A percentile compares a stretch with the other conserved stretches of the same genome.
phyloP scores from a whole-genome alignment of 92 coral and sea anemone genomes.

The Pocillopora meandrina region DNA sequence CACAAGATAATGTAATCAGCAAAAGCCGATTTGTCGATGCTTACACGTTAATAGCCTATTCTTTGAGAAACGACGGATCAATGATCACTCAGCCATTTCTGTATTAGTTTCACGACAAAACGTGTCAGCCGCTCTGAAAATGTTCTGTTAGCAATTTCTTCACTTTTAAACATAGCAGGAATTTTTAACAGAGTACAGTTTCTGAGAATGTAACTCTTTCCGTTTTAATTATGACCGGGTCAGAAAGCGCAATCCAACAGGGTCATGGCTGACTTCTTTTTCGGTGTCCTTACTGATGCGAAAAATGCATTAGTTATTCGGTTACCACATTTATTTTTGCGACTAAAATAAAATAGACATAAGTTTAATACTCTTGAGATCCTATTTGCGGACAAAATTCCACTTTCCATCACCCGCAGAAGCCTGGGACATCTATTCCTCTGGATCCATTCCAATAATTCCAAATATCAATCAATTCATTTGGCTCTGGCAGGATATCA shows the following conservation, averaged over 20 bases:
- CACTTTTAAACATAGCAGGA: background rate
- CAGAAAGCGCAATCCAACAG: background rate
- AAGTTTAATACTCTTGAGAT: background rate
- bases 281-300: background rate
- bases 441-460: conserved; percentile 23
- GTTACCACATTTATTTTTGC: background rate
- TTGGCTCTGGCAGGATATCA: conserved; percentile 4
- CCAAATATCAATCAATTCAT: background rate
- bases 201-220: background rate
- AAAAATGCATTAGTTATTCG: conserved; percentile 10
- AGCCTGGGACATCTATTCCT: conserved; percentile 3
- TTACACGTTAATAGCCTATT: conserved; percentile 1
- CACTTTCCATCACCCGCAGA: too few relatives aligned
- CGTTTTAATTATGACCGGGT: background rate
- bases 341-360: background rate
- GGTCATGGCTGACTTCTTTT: conserved; percentile 6
- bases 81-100: background rate
- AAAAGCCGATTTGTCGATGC: conserved; percentile 21
- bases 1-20: background rate
- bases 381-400: background rate
- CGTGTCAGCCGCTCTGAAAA: background rate
- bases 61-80: conserved; percentile 7
- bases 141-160: too few relatives aligned
- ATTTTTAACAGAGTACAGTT: background rate
- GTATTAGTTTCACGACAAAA: background rate